Evolutionary conservation across 2,888 invertebrate genomes (phyloP), one percentile per base, ranked within the genome.

Genomic region (Yponomeuta malinellus): DNA sequence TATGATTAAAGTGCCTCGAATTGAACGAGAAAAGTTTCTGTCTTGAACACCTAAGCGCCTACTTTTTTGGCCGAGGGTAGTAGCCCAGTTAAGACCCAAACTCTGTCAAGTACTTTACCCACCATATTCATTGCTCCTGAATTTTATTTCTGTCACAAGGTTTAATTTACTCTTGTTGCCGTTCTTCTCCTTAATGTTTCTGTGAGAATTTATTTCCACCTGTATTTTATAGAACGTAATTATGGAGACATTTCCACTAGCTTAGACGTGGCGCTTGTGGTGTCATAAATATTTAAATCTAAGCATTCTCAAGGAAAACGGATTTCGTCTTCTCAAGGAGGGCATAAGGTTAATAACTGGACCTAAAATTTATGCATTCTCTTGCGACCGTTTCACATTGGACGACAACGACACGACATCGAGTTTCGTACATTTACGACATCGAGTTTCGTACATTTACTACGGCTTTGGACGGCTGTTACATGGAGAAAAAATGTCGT

Each of bases 1-100:
- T 85, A 68, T 68, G 66, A 72, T 83, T 85, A 83, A 88, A 85
- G 85, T 86, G 87, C 82, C 84, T 84, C 86, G 89, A 90, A 90
- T 90, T 90, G 88, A 86, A 89, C 88, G 82, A 83, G 83, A 83
- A 83, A 88, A 88, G 81, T 87, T 87, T 79, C 81, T 83, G 81
- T 84, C 84, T 72, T 73, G 72, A 73, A 72, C 68, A 64, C 59
- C 59, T 69, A 69, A 73, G 68, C 70, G 63, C 69, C 33, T 71
- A 71, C 72, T 70, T 70, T 69, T 72, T 68, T 68, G 68, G 43
- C 68, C 68, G 65, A 65, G 65, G 65, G 65, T 65, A 59, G 52
- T 8, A 8, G 52, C 3, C 10, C 65, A 29, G 29, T 4, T 65
- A 65, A 31, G 33, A 29, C 65, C 29, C 65, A 65, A 65, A 65